Evolutionary conservation across 2,888 invertebrate genomes (phyloP).

Genomic region (Lithophane semibrunnea): DNA sequence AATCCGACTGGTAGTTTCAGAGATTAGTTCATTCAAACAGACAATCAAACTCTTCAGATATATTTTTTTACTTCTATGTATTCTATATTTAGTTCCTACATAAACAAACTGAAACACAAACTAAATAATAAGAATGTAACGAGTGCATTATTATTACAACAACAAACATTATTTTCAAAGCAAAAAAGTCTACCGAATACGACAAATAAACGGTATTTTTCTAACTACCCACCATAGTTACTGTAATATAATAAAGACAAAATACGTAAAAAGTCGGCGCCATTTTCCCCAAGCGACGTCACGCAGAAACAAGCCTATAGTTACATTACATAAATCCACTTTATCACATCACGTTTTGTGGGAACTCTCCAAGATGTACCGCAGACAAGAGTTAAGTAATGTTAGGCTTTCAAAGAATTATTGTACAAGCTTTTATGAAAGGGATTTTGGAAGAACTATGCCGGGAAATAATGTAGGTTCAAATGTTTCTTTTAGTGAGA

Average conservation of each 20-base stretch:
- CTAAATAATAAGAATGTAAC: background rate
- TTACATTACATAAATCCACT: constrained; percentile 54
- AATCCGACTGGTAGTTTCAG: too few relatives aligned
- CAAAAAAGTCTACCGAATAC: constrained; percentile 6
- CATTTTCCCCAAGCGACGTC: constrained; percentile 29
- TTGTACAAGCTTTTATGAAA: constrained; percentile 32
- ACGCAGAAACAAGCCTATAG: constrained; percentile 38
- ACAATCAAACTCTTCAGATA: too few relatives aligned
- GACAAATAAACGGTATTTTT: background rate
- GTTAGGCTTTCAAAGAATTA: constrained; percentile 68
- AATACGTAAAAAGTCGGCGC: constrained; percentile 33
- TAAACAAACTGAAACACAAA: too few relatives aligned
- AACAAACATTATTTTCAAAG: background rate
- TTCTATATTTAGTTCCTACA: too few relatives aligned
- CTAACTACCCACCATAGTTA: constrained; percentile 3
- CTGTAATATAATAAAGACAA: constrained; percentile 51
- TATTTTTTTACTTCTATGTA: too few relatives aligned
- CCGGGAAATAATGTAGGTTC: background rate
- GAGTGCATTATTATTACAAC: background rate
- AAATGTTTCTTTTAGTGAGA: background rate
- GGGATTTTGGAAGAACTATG: constrained; percentile 33
- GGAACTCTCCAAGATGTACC: constrained; percentile 48
- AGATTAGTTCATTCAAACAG: too few relatives aligned
- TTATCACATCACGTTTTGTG: constrained; percentile 64
- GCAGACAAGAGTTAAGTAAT: constrained; percentile 66